phyloP scores from a whole-genome alignment of 2,113 vertebrate genomes.

The Coptodon rendalli region DNA sequence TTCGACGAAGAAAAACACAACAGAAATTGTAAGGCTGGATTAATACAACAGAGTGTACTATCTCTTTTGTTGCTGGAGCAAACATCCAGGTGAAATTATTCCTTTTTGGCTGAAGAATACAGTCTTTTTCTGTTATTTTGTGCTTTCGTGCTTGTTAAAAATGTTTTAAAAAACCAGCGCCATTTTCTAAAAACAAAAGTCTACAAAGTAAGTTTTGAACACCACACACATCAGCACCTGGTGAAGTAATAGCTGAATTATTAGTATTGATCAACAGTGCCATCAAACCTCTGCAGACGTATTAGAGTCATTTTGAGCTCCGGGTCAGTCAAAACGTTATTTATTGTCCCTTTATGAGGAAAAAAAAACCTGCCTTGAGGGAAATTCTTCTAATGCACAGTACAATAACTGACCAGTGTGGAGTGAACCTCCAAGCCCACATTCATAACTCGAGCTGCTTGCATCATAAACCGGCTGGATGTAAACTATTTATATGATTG shows the following conservation, averaged over 20 bases:
- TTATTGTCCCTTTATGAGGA: slow-evolving; percentile 4
- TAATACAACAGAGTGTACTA: neutral
- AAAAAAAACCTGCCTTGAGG: neutral
- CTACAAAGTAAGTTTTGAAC: neutral
- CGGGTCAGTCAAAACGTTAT: neutral
- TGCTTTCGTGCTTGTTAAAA: neutral
- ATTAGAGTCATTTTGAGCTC: slow-evolving; percentile 4
- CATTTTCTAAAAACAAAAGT: neutral
- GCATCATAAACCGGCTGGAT: neutral
- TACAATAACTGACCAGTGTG: neutral
- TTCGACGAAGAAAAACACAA: neutral
- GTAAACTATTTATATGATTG: slow-evolving; percentile 29
- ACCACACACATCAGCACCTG: neutral
- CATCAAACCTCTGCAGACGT: slow-evolving; percentile 3
- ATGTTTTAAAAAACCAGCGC: neutral
- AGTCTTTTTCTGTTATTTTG: neutral
- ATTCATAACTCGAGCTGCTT: neutral
- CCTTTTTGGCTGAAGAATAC: neutral
- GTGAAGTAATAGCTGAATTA: neutral
- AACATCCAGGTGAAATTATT: neutral
- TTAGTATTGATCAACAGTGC: slow-evolving; percentile 13
- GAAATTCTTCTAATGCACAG: neutral
- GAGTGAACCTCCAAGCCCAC: neutral
- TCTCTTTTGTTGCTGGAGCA: neutral
- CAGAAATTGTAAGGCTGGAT: neutral